Evolutionary conservation across 2,113 vertebrate genomes (phyloP), one percentile per base, ranked within the genome.

Genomic region (Gymnocephalus cernua): DNA sequence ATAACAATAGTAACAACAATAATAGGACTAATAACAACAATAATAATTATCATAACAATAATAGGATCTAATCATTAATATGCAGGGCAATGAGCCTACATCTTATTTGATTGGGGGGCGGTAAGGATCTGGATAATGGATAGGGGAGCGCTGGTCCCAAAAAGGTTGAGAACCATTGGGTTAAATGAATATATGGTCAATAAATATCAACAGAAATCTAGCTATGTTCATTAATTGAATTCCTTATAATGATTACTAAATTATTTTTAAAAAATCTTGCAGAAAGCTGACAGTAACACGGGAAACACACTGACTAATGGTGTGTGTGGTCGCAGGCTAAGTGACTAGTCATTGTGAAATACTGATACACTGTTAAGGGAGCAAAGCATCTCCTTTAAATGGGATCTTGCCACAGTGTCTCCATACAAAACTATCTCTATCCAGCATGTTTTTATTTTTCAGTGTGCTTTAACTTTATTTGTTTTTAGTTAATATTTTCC

Each of bases 351-450:
- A 18, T 6, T 32, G 9, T 66, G 54, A 70, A 78, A 79, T 44
- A 64, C 62, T 73, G 15, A 74, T 51, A 29, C 29, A 47, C 56
- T 65, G 0, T 50, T 64, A 38, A 29, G 48, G 12, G 13, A 38
- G 61, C 77, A n/a, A 41, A 74, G 57, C 57, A 25, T 65, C 29
- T 59, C 65, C 15, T 67, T 59, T 64, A 74, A 72, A 27, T 21
- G 54, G 38, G 19, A 74, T 44, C 32, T 58, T 25, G 3, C 23
- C n/a, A 23, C 15, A 16, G 41, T 19, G 25, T 45, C 7, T 56
- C 38, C 29, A 13, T 2, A 45, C 23, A 47, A 53, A 65, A 29
- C 29, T 44, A 16, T 48, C 27, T 32, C 27, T 15, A 74, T 79
- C 51, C 29, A 23, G 38, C 47, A 35, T 66, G 32, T 47, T 25